phyloP scores from a whole-genome alignment of 2,888 invertebrate genomes.

The Caenorhabditis doughertyi region DNA sequence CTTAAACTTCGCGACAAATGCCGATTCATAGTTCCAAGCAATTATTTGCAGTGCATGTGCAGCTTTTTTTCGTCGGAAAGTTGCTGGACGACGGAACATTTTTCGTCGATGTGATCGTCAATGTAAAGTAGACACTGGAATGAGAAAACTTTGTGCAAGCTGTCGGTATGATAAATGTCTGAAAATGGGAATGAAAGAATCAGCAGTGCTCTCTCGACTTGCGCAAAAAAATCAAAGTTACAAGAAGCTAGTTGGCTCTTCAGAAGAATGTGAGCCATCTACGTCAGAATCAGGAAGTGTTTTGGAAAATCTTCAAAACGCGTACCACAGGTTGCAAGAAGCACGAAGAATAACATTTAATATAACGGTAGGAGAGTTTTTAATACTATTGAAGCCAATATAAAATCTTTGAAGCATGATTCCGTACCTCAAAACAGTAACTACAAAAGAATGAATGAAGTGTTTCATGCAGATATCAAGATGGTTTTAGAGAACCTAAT shows the following conservation, averaged over 20 bases:
- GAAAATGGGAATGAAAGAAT: slow-evolving; percentile 58
- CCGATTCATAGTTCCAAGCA: not conserved
- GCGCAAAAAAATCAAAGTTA: slow-evolving; percentile 50
- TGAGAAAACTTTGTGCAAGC: slow-evolving; percentile 59
- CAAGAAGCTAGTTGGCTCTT: slow-evolving; percentile 12
- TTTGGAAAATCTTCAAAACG: slow-evolving; percentile 39
- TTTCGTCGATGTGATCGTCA: slow-evolving; percentile 52
- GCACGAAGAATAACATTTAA: slow-evolving; percentile 30
- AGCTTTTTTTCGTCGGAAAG: slow-evolving; percentile 61
- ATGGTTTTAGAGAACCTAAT: slow-evolving; percentile 40
- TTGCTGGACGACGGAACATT: slow-evolving; percentile 43
- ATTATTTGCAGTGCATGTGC: slow-evolving; percentile 53
- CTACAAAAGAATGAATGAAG: slow-evolving; percentile 50
- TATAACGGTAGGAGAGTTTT: not conserved
- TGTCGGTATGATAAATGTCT: slow-evolving; percentile 59
- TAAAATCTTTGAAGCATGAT: slow-evolving; percentile 3
- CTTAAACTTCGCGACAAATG: too few species aligned
- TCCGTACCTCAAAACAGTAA: slow-evolving; percentile 30
- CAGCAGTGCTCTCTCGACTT: slow-evolving; percentile 48
- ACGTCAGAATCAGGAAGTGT: slow-evolving; percentile 33
- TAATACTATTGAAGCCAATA: not conserved
- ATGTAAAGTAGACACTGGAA: slow-evolving; percentile 45
- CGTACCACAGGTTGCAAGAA: slow-evolving; percentile 20
- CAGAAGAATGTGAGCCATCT: slow-evolving; percentile 27
- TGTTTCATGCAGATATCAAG: slow-evolving; percentile 32